Evolutionary conservation across 2,113 vertebrate genomes (phyloP), one percentile per base, ranked within the genome.

Genomic region (Candoia aspera): DNA sequence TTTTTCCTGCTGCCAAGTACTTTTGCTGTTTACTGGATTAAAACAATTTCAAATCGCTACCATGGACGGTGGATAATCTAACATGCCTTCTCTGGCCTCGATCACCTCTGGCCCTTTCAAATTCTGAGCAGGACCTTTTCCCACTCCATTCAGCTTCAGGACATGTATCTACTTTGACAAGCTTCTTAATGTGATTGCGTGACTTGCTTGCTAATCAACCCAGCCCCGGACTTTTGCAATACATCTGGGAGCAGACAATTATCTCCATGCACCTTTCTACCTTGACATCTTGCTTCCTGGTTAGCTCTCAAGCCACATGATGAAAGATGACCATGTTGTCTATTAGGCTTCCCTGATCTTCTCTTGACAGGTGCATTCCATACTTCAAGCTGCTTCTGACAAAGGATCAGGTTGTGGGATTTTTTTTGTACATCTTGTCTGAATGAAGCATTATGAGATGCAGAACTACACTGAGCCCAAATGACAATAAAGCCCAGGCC

Each of bases 191-290:
- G 58, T 92, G 90, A 92, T 88, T 94, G 62, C 85, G 92, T 94
- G 95, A 94, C 88, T 91, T 88, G 93, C 91, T 86, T 97, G 68
- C 92, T 96, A 95, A 97, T 95, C 60, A 90, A 8, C 46, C 29
- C 91, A 87, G 46, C n/a, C 57, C 94, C 92, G 92, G 79, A 62
- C 46, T 84, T 46, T 92, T 58, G 33, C 88, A 59, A 46, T 79
- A 23, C 24, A 84, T 88, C 62, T 68, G 64, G n/a, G 57, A 92
- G 87, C 8, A 89, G 86, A 88, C 64, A 89, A n/a, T 46, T 33
- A 49, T 93, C 87, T 90, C 91, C 94, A 93, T 10, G 23, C 24
- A 90, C 54, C 64, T 89, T 57, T 84, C 94, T 46, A 26, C n/a
- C 21, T 55, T 87, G 23, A 33, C 29, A 46, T 93, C 96, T 95